Conservation (phyloP, 1,140 invertebrate genomes). For the Orchestia grillus region DNA sequence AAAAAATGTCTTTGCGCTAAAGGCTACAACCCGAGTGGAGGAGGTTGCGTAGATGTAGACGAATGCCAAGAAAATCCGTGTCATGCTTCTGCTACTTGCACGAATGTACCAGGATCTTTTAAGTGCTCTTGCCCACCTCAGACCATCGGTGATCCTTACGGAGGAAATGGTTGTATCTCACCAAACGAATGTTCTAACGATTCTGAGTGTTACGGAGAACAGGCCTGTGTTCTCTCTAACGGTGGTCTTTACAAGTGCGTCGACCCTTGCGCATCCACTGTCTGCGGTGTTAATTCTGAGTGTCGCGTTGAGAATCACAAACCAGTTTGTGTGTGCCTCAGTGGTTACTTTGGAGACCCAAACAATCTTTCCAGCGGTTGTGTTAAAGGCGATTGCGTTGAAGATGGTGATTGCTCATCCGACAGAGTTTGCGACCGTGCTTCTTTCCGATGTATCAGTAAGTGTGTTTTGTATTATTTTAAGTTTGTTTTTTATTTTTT, state of each 20-base stretch:
- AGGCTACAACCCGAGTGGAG: conserved; percentile 72
- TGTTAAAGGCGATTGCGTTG: conserved; percentile 84
- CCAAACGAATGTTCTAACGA: conserved; percentile 81
- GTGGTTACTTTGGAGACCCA: conserved; percentile 85
- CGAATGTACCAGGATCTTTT: conserved; percentile 85
- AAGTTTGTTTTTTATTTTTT: not conserved
- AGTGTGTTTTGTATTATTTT: conserved; percentile 48
- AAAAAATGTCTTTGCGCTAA: conserved; percentile 79
- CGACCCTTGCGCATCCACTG: conserved; percentile 79
- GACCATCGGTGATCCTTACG: conserved; percentile 82
- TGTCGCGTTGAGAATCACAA: conserved; percentile 78
- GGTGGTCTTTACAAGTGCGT: conserved; percentile 75
- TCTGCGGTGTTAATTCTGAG: conserved; percentile 74
- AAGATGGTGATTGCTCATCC: conserved; percentile 80
- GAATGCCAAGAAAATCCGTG: conserved; percentile 77
- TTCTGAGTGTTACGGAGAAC: conserved; percentile 79
- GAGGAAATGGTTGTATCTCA: conserved; percentile 78
- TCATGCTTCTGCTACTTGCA: conserved; percentile 82
- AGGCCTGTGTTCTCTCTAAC: conserved; percentile 80
- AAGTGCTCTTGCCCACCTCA: conserved; percentile 83
- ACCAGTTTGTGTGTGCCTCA: conserved; percentile 80
- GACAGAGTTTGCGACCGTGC: conserved; percentile 81
- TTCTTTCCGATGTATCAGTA: conserved; percentile 68
- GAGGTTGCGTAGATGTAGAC: conserved; percentile 80
- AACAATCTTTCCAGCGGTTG: conserved; percentile 74